phyloP scores from a whole-genome alignment of 2,888 invertebrate genomes.

The Pyrochroa serraticornis region DNA sequence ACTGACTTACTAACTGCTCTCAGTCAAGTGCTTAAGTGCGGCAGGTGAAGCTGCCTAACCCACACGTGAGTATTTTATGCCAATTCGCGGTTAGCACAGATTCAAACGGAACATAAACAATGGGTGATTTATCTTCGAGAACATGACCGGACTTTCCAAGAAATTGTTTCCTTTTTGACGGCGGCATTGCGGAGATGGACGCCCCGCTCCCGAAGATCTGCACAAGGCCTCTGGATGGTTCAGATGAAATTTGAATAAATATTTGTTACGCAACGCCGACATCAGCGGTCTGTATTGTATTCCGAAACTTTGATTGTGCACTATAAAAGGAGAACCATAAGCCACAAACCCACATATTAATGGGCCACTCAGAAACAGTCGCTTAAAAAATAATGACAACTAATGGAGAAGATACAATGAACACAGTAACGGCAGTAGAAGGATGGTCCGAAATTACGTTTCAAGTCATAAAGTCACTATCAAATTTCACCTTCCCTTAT shows the following conservation, averaged over 20 bases:
- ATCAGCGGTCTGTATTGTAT: constrained; percentile 3
- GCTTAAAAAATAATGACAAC: too few relatives aligned
- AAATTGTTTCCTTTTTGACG: constrained; percentile 20
- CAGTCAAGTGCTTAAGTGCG: constrained; percentile 30
- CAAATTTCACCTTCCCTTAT: too few relatives aligned
- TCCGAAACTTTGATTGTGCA: background rate
- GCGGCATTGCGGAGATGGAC: constrained; percentile 3
- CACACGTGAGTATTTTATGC: constrained; percentile 26
- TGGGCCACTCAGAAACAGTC: too few relatives aligned
- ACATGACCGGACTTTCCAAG: constrained; percentile 21
- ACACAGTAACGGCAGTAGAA: too few relatives aligned
- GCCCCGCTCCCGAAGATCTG: too few relatives aligned
- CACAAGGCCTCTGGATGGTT: background rate
- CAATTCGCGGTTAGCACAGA: constrained; percentile 29
- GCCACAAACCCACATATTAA: too few relatives aligned
- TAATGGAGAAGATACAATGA: too few relatives aligned
- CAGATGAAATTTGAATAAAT: constrained; percentile 3
- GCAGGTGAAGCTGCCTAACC: constrained; percentile 26
- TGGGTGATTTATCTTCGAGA: constrained; percentile 29
- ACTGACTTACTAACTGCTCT: constrained; percentile 31
- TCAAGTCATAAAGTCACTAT: too few relatives aligned
- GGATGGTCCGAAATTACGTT: too few relatives aligned
- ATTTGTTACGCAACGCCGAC: background rate
- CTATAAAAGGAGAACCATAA: background rate
- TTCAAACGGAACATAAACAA: constrained; percentile 27